Evolutionary conservation across 2,113 vertebrate genomes (phyloP).

Genomic region (Elephantulus edwardii): DNA sequence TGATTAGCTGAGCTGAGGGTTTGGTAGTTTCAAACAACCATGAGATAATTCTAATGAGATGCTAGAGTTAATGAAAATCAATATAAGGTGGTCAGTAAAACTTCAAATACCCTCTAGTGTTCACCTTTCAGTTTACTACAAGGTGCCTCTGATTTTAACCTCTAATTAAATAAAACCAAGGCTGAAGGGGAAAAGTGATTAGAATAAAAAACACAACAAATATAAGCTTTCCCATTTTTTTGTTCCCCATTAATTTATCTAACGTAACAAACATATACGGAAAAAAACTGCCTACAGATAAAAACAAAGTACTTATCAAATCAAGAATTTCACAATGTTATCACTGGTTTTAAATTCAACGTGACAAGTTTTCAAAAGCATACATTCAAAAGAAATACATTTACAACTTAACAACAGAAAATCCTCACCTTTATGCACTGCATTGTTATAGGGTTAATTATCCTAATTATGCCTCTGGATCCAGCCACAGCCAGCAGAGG

Average conservation of each 20-base stretch:
- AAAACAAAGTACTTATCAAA: constrained; percentile 32
- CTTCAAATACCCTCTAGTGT: too few relatives aligned
- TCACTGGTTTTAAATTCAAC: constrained; percentile 35
- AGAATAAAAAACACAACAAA: background rate
- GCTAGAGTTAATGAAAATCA: background rate
- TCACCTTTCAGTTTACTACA: background rate
- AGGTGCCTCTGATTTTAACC: background rate
- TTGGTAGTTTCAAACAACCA: background rate
- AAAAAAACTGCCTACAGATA: constrained; percentile 15
- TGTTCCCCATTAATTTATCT: constrained; percentile 23
- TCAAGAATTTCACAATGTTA: background rate
- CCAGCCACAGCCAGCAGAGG: constrained; percentile 96
- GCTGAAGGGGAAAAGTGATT: background rate
- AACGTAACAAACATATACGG: background rate
- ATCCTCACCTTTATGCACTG: constrained; percentile 96
- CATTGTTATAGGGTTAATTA: constrained; percentile 99
- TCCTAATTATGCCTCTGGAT: constrained; percentile 96
- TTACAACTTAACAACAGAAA: background rate
- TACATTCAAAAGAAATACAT: constrained; percentile 10
- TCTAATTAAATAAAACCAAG: background rate
- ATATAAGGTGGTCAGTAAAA: background rate
- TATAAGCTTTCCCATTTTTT: background rate
- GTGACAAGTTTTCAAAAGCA: background rate
- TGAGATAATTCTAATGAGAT: background rate
- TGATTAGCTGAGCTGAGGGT: background rate